Evolutionary conservation across 2,888 invertebrate species (phyloP).

Genomic region (Druceiella hillmani): DNA sequence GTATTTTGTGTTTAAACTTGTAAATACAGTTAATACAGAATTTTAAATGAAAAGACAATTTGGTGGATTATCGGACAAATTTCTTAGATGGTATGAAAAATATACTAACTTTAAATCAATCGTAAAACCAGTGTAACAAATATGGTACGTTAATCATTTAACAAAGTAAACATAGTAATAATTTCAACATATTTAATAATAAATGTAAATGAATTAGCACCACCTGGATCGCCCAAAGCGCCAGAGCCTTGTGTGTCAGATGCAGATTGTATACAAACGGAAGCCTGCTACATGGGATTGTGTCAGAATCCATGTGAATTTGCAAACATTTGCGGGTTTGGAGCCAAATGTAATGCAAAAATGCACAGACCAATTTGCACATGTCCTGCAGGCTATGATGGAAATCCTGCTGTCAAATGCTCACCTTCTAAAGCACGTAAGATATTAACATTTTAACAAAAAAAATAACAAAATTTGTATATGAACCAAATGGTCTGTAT

Average conservation of each 20-base stretch:
- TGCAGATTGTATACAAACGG: slow-evolving; percentile 76
- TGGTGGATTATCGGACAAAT: slow-evolving; percentile 47
- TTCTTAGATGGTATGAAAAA: slow-evolving; percentile 3
- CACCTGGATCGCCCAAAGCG: slow-evolving; percentile 63
- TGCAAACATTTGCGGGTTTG: slow-evolving; percentile 68
- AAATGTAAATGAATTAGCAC: slow-evolving; percentile 61
- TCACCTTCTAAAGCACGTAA: slow-evolving; percentile 72
- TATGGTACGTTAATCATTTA: slow-evolving; percentile 10
- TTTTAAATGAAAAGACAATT: slow-evolving; percentile 16
- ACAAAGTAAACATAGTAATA: slow-evolving; percentile 6
- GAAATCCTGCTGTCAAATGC: slow-evolving; percentile 78
- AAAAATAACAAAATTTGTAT: too few species aligned
- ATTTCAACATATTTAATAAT: slow-evolving; percentile 21
- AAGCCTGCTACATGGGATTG: slow-evolving; percentile 76
- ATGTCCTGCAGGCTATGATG: slow-evolving; percentile 74
- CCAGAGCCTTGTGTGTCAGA: slow-evolving; percentile 78
- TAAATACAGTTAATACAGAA: too few species aligned
- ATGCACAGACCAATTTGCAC: slow-evolving; percentile 80
- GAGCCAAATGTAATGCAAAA: slow-evolving; percentile 74
- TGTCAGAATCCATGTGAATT: slow-evolving; percentile 83
- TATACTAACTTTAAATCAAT: slow-evolving; percentile 4
- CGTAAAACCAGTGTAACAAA: slow-evolving; percentile 14
- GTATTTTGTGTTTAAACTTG: too few species aligned
- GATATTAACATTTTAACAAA: slow-evolving; percentile 43
- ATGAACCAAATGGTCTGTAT: too few species aligned